phyloP scores from a whole-genome alignment of 2,888 invertebrate species.

The Drosophila affinis region DNA sequence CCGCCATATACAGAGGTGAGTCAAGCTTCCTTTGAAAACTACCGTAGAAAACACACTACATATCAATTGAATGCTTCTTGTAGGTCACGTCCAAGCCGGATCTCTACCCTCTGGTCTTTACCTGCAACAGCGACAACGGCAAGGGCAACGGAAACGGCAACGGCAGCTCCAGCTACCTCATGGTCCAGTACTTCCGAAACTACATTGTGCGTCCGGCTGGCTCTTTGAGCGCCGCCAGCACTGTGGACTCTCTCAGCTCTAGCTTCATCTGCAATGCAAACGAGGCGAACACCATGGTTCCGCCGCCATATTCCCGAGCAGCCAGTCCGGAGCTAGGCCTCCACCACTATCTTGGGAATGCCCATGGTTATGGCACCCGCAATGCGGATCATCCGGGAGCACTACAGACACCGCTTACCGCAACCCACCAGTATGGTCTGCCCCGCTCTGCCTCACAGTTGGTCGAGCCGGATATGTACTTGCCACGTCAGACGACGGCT shows the following conservation, averaged over 20 bases:
- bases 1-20: slow-evolving; percentile 93
- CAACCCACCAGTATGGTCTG: slow-evolving; percentile 80
- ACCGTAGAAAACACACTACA: too few relatives aligned
- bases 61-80: background rate
- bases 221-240: slow-evolving; percentile 92
- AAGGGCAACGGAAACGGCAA: slow-evolving; percentile 87
- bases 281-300: slow-evolving; percentile 93
- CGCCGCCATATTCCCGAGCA: slow-evolving; percentile 92
- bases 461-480: slow-evolving; percentile 77
- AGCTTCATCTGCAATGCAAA: slow-evolving; percentile 94
- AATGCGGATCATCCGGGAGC: slow-evolving; percentile 9
- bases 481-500: slow-evolving; percentile 49
- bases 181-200: slow-evolving; percentile 93
- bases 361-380: slow-evolving; percentile 20
- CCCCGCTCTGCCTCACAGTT: slow-evolving; percentile 87
- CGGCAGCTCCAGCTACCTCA: slow-evolving; percentile 89
- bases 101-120: slow-evolving; percentile 92
- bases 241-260: slow-evolving; percentile 93
- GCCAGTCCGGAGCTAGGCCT: slow-evolving; percentile 88
- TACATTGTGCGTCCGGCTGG: slow-evolving; percentile 90
- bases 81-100: slow-evolving; percentile 94
- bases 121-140: slow-evolving; percentile 89
- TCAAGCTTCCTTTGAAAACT: background rate
- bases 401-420: background rate
- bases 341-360: slow-evolving; percentile 57